A percentile compares a stretch with the other conserved stretches of the same genome.
Conservation (phyloP, 2,113 vertebrate genomes). For the Rhineura floridana region DNA sequence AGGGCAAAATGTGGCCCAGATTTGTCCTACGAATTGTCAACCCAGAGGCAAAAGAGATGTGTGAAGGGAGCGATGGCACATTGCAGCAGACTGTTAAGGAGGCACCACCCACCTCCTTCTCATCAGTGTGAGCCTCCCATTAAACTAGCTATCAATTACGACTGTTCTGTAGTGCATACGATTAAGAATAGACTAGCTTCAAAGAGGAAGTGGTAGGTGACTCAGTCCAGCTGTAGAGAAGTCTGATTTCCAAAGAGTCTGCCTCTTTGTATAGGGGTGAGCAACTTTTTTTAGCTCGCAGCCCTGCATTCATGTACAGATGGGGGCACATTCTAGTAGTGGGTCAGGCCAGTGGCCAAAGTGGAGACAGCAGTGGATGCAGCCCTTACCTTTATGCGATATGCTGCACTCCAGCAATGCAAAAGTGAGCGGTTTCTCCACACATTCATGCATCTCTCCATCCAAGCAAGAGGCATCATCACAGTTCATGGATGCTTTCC, state of each 20-base stretch:
- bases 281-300: no score
- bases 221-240: not conserved
- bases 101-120: not conserved
- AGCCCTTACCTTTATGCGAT: no score
- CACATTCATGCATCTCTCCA: no score
- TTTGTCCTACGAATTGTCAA: not conserved
- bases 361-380: no score
- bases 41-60: not conserved
- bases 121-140: not conserved
- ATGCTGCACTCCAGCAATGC: no score
- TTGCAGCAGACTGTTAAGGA: not conserved
- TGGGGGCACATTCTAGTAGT: no score
- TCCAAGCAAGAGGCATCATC: no score
- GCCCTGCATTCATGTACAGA: no score
- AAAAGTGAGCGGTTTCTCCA: no score
- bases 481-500: no score
- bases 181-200: not conserved
- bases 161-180: not conserved
- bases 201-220: not conserved
- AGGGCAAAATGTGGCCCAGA: not conserved
- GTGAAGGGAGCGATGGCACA: not conserved
- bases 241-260: not conserved
- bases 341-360: no score
- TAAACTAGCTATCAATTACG: not conserved
- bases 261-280: no score